Percentiles rank a stretch among this genome's conserved stretches.
Conservation (phyloP, 2,888 invertebrate genomes). For the Vesta saturnalis region DNA sequence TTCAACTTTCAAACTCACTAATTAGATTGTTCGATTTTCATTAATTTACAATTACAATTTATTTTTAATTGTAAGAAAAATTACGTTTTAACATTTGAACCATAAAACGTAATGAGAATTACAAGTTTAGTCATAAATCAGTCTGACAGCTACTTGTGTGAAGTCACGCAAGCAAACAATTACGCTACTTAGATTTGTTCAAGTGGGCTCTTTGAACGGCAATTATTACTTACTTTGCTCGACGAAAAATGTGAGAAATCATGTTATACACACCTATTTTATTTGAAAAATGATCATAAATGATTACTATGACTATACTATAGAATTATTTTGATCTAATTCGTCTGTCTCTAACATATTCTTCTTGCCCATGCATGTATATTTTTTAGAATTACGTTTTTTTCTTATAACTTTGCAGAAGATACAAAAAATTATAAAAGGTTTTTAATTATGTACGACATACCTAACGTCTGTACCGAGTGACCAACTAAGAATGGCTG, state of each 20-base stretch:
- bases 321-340: too few relatives aligned
- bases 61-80: slow-evolving; percentile 23
- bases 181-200: slow-evolving; percentile 43
- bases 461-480: too few relatives aligned
- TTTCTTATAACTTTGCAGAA: too few relatives aligned
- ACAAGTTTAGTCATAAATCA: slow-evolving; percentile 41
- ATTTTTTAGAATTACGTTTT: too few relatives aligned
- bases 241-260: not conserved
- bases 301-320: too few relatives aligned
- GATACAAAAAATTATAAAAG: too few relatives aligned
- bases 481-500: too few relatives aligned
- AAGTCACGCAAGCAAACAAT: slow-evolving; percentile 48
- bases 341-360: too few relatives aligned
- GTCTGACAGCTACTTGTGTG: slow-evolving; percentile 40
- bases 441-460: too few relatives aligned
- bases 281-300: not conserved
- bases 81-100: slow-evolving; percentile 31
- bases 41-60: too few relatives aligned
- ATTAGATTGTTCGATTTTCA: not conserved
- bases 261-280: not conserved
- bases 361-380: too few relatives aligned
- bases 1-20: not conserved
- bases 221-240: slow-evolving; percentile 4
- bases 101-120: slow-evolving; percentile 38
- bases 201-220: slow-evolving; percentile 29